phyloP scores from a whole-genome alignment of 2,888 invertebrate genomes.

The Endotricha flammealis region DNA sequence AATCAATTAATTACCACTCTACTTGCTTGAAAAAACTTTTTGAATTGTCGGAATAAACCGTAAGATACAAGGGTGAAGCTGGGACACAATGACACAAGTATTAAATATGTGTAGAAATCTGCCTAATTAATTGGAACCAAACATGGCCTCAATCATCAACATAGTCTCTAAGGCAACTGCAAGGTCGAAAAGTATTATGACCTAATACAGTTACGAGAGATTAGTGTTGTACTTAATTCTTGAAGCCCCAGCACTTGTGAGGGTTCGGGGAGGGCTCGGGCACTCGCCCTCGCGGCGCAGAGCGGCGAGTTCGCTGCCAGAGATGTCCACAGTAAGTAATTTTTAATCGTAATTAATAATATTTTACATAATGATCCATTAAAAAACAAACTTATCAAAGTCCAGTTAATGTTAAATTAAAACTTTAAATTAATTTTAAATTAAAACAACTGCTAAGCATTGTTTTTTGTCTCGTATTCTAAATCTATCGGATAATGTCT shows the following conservation, averaged over 20 bases:
- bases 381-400: no score
- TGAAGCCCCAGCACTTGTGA: slow-evolving; percentile 64
- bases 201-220: slow-evolving; percentile 55
- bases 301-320: slow-evolving; percentile 26
- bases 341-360: no score
- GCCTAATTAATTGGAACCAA: neutral
- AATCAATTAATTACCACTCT: no score
- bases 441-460: no score
- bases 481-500: no score
- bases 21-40: no score
- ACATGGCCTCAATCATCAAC: slow-evolving; percentile 45
- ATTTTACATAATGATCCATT: no score
- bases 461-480: no score
- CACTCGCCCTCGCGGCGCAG: slow-evolving; percentile 35
- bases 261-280: slow-evolving; percentile 32
- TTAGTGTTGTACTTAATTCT: slow-evolving; percentile 56
- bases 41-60: no score
- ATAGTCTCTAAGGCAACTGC: slow-evolving; percentile 35
- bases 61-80: no score
- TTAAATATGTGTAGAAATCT: no score
- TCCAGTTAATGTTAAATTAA: neutral
- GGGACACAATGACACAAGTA: no score
- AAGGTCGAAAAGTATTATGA: slow-evolving; percentile 54
- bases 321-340: slow-evolving; percentile 10
- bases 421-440: neutral